Evolutionary conservation across 2,888 invertebrate genomes (phyloP).

Genomic region (Siphonodentalium dalli): DNA sequence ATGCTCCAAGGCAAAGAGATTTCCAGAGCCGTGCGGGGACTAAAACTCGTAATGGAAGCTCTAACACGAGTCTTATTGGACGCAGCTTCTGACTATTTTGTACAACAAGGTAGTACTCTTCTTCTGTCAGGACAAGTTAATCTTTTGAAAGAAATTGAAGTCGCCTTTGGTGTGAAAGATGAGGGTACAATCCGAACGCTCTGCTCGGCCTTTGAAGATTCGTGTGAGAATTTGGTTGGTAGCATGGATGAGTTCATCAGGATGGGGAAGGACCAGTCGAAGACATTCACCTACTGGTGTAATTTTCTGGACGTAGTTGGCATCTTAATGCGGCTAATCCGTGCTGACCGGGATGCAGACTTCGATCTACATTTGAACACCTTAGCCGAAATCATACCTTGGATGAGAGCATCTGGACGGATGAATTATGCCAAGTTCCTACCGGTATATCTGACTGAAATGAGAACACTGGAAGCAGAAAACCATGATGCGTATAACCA

Average conservation of each 20-base stretch:
- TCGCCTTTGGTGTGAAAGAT: too few relatives aligned
- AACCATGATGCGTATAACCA: constrained; percentile 1
- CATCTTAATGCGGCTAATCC: constrained; percentile 1
- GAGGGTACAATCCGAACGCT: too few relatives aligned
- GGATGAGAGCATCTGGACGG: not conserved
- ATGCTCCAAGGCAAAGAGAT: constrained; percentile 12
- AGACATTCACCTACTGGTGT: constrained; percentile 2
- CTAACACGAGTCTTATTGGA: too few relatives aligned
- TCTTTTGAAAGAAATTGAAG: too few relatives aligned
- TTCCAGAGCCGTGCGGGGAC: not conserved
- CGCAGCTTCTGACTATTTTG: not conserved
- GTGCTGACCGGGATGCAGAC: constrained; percentile 6
- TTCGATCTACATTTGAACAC: constrained; percentile 4
- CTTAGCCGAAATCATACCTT: constrained; percentile 1
- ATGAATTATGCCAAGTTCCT: constrained; percentile 3
- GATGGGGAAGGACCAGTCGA: constrained; percentile 1
- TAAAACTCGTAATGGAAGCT: constrained; percentile 5
- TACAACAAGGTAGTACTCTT: too few relatives aligned
- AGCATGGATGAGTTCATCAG: not conserved
- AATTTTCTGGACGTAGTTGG: not conserved
- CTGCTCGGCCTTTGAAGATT: too few relatives aligned
- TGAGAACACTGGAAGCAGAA: not conserved
- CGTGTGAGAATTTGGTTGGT: too few relatives aligned
- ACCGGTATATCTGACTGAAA: too few relatives aligned
- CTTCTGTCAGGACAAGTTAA: too few relatives aligned